Base-by-base conservation (phyloP, 2,888 invertebrate genomes). In the Hydrotaea diabolus region DNA sequence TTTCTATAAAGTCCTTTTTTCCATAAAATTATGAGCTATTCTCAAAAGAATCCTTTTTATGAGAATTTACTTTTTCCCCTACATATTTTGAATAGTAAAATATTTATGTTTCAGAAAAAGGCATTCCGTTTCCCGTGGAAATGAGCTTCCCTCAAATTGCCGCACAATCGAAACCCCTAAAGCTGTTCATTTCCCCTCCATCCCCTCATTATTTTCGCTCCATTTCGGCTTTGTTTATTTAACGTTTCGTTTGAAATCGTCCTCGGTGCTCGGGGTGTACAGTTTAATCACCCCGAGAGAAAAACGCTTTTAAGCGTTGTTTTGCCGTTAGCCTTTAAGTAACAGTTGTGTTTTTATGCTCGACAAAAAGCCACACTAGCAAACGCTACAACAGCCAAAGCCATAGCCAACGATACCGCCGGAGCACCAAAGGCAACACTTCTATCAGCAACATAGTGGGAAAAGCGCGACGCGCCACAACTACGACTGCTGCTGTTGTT, bases 261-360 rank as follows among this genome's bases (percentile, higher is more conserved):
- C 39, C n/a, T n/a, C n/a, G 0, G 49, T 49, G 13, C n/a, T 49
- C 49, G 5, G 2, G 13, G 8, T 15, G 3, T 49, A 49, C 49
- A n/a, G 49, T 49, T 49, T 59, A 23, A 59, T 23, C 59, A 26
- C 59, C 59, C 59, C 9, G 5, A 59, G 59, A 17, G 53, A 31
- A 71, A 53, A 71, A 71, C 31, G 71, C 46, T 71, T 46, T 21
- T 49, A 69, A 49, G 71, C 71, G 36, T 59, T 59, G 26, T 59
- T 66, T 66, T 53, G 71, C 71, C 53, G 17, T 26, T n/a, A 3
- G 71, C 31, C 31, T 26, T 71, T 53, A 17, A 53, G 71, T 53
- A 21, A 69, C 46, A 69, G 43, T 69, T 53, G 49, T 49, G 26
- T 53, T 23, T 69, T 71, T 53, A 53, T 59, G 23, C 15, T 59